Percentiles rank a stretch among this genome's conserved stretches.
Conservation (phyloP, 2,113 vertebrate genomes). For the Phaethon lepturus region DNA sequence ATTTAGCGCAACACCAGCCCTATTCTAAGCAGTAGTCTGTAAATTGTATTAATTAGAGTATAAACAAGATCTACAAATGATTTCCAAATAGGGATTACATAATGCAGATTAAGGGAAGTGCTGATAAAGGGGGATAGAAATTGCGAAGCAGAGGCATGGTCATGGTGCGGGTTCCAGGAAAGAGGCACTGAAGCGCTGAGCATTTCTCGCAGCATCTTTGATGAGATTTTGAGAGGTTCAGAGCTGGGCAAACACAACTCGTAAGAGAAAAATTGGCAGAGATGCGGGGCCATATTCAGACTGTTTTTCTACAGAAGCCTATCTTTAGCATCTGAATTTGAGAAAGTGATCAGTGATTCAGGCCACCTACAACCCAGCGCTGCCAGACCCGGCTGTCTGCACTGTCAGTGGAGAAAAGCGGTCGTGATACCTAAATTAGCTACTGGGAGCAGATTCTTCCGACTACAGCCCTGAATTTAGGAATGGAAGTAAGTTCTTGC, state of each 20-base stretch:
- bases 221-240: background rate
- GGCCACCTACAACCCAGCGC: slow-evolving; percentile 54
- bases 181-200: background rate
- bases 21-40: background rate
- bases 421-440: slow-evolving; percentile 45
- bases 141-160: background rate
- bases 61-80: background rate
- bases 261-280: background rate
- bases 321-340: slow-evolving; percentile 63
- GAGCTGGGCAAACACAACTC: slow-evolving; percentile 8
- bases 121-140: background rate
- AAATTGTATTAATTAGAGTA: background rate
- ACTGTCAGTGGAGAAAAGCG: slow-evolving; percentile 49
- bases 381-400: slow-evolving; percentile 68
- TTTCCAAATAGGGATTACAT: background rate
- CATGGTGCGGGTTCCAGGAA: background rate
- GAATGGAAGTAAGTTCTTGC: background rate
- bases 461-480: background rate
- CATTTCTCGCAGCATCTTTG: background rate
- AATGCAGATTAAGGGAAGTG: background rate
- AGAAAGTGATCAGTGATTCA: slow-evolving; percentile 70
- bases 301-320: slow-evolving; percentile 47
- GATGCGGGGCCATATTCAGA: background rate
- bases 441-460: slow-evolving; percentile 36
- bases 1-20: background rate